A percentile compares a stretch with the other conserved stretches of the same genome.
Conservation (phyloP, 2,888 invertebrate genomes). For the Spilosoma lubricipeda region DNA sequence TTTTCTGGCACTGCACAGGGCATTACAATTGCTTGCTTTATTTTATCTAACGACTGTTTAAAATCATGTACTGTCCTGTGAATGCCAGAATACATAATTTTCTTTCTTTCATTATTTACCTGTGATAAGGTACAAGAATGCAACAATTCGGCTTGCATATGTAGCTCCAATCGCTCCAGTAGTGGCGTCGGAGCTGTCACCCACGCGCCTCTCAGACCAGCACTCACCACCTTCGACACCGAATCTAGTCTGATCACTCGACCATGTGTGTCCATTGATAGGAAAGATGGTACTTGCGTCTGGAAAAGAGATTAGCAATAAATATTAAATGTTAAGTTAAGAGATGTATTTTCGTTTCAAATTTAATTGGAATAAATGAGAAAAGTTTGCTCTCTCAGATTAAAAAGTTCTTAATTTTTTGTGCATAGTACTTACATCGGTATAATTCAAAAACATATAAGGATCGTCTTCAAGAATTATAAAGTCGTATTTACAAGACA, state of each 20-base stretch:
- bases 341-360: no score
- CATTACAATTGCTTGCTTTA: no score
- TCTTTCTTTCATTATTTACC: no score
- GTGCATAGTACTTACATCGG: slow-evolving; percentile 80
- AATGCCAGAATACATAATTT: no score
- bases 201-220: slow-evolving; percentile 91
- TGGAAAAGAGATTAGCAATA: slow-evolving; percentile 44
- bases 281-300: slow-evolving; percentile 88
- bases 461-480: slow-evolving; percentile 94
- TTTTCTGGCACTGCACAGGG: no score
- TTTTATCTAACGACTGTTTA: no score
- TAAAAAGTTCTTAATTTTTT: no score
- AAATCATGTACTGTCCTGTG: no score
- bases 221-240: slow-evolving; percentile 90
- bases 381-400: no score
- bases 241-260: slow-evolving; percentile 92
- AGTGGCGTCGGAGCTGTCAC: slow-evolving; percentile 90
- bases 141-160: slow-evolving; percentile 89
- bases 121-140: slow-evolving; percentile 57
- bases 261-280: slow-evolving; percentile 91
- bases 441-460: slow-evolving; percentile 92
- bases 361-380: no score
- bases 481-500: slow-evolving; percentile 92
- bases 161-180: slow-evolving; percentile 88
- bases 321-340: no score